Conservation (phyloP, 2,797 vertebrate genomes). For the Danio albolineatus region DNA sequence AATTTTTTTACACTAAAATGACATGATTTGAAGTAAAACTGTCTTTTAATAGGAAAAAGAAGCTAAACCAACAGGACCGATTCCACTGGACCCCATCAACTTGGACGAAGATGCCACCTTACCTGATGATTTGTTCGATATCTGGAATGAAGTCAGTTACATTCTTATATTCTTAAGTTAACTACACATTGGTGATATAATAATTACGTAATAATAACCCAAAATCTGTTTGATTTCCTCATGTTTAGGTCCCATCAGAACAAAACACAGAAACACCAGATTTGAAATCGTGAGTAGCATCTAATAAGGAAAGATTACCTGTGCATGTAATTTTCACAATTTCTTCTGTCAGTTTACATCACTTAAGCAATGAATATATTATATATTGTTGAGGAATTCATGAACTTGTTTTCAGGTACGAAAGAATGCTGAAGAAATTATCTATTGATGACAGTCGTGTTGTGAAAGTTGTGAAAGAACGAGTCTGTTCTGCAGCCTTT, state of each 20-base stretch:
- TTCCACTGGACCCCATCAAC: slow-evolving; percentile 80
- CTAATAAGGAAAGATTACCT: background rate
- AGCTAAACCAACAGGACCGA: slow-evolving; percentile 73
- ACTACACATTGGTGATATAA: background rate
- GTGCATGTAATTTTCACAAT: background rate
- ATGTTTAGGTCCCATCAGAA: slow-evolving; percentile 57
- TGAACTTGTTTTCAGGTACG: slow-evolving; percentile 76
- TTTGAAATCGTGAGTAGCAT: slow-evolving; percentile 70
- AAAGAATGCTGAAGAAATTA: slow-evolving; percentile 77
- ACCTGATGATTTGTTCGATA: slow-evolving; percentile 74
- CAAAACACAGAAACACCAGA: slow-evolving; percentile 48
- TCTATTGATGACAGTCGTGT: slow-evolving; percentile 71
- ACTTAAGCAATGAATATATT: background rate
- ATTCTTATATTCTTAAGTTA: background rate
- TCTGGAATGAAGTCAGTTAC: slow-evolving; percentile 76
- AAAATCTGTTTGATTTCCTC: background rate
- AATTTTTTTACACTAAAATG: background rate
- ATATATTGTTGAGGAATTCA: background rate
- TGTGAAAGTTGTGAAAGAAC: slow-evolving; percentile 81
- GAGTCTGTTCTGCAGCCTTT: slow-evolving; percentile 82
- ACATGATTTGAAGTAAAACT: background rate
- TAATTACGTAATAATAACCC: background rate
- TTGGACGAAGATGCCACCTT: slow-evolving; percentile 60
- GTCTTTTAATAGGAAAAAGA: slow-evolving; percentile 33
- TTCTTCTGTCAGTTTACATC: slow-evolving; percentile 5